Conservation (phyloP, 2,797 vertebrate species). For the Coracias cyanogaster region DNA sequence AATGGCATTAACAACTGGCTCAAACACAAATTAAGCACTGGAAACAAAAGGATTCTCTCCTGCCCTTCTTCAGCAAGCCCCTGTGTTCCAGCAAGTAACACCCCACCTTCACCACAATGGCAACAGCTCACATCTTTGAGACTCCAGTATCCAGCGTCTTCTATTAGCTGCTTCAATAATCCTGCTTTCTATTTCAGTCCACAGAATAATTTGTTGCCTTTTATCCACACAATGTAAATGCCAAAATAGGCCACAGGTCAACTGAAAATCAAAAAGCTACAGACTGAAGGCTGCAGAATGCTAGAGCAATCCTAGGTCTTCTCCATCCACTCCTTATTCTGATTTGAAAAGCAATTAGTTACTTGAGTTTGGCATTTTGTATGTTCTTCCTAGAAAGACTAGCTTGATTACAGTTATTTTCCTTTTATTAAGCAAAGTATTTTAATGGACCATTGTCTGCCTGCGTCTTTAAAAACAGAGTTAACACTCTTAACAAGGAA, state of each 20-base stretch:
- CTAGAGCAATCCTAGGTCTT: not conserved
- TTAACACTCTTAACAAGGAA: not conserved
- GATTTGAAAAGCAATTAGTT: not conserved
- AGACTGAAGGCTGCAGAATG: not conserved
- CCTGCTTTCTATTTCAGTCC: constrained; percentile 37
- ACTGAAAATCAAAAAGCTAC: not conserved
- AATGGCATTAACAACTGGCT: not conserved
- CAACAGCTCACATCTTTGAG: not conserved
- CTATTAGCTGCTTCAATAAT: constrained; percentile 15
- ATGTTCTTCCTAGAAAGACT: not conserved
- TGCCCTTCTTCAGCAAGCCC: not conserved
- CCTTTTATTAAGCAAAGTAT: not conserved
- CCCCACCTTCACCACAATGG: not conserved
- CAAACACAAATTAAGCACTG: not conserved
- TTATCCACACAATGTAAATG: not conserved
- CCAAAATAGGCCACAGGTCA: not conserved
- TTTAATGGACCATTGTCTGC: not conserved
- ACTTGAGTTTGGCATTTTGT: not conserved
- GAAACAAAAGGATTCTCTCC: not conserved
- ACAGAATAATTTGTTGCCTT: constrained; percentile 4
- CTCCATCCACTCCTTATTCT: not conserved
- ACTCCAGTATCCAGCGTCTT: not conserved
- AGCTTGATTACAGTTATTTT: not conserved
- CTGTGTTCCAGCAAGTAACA: not conserved
- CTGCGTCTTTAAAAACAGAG: not conserved